Conservation (phyloP, 2,888 invertebrate genomes). For the Argyra leucocephala region DNA sequence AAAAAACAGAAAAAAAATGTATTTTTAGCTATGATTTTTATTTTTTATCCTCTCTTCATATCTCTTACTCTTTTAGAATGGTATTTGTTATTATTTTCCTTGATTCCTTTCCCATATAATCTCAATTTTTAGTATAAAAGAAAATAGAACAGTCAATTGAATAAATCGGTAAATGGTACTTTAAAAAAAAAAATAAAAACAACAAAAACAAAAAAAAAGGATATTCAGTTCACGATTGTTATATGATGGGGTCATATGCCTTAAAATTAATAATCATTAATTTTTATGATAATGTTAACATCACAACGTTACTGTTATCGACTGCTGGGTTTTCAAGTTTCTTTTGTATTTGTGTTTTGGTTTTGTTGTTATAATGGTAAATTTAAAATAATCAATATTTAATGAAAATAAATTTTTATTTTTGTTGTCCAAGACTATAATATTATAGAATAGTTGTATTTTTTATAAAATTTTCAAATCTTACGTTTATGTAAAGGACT, state of each 20-base stretch:
- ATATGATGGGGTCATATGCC: background rate
- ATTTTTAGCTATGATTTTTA: no score
- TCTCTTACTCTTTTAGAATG: background rate
- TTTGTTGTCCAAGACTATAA: no score
- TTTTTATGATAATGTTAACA: conserved; percentile 6
- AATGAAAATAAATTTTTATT: no score
- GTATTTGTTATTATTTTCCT: background rate
- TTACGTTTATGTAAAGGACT: no score
- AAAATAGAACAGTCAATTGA: background rate
- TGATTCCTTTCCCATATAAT: background rate
- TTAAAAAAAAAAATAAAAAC: background rate
- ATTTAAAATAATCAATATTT: no score
- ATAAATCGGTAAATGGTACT: background rate
- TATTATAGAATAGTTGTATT: no score
- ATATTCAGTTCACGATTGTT: background rate
- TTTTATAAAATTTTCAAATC: no score
- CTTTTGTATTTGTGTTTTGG: no score
- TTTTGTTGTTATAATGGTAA: no score
- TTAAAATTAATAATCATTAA: background rate
- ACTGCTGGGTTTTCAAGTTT: background rate
- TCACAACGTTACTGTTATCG: background rate
- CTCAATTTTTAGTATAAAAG: background rate
- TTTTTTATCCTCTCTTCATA: background rate
- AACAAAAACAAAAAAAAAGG: no score
- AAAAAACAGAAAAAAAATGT: no score